Percentiles rank a stretch among this genome's conserved stretches.
Conservation (phyloP, 2,113 vertebrate genomes). For the Conger conger region DNA sequence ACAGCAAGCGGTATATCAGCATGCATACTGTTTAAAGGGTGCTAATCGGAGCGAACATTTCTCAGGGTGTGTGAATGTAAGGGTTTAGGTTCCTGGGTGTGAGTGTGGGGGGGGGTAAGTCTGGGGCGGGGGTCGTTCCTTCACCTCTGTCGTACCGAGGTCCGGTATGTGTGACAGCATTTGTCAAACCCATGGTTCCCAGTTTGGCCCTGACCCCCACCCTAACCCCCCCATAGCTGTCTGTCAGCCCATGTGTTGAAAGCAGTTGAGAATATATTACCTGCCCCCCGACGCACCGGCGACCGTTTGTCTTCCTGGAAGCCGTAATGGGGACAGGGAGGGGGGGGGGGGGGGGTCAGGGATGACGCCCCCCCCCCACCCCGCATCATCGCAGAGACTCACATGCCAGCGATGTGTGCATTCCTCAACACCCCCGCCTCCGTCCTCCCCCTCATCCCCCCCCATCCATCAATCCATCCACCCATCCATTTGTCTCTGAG, state of each 20-base stretch:
- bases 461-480: not conserved
- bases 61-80: not conserved
- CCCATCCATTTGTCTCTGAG: not conserved
- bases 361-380: slow-evolving; percentile 7
- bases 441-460: too few species aligned
- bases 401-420: not conserved
- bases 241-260: slow-evolving; percentile 25
- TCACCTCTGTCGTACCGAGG: not conserved
- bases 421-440: not conserved
- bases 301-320: slow-evolving; percentile 22
- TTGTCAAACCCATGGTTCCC: not conserved
- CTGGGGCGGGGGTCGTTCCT: not conserved
- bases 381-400: not conserved
- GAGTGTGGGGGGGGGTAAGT: not conserved
- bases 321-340: slow-evolving; percentile 10
- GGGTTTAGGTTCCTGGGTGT: not conserved
- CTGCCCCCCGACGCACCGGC: not conserved
- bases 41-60: too few species aligned
- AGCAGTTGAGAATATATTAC: slow-evolving; percentile 31
- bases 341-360: slow-evolving; percentile 19
- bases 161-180: not conserved
- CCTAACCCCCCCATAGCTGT: slow-evolving; percentile 4
- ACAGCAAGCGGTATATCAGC: not conserved
- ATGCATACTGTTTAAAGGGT: not conserved
- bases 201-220: not conserved